Evolutionary conservation across 2,113 vertebrate species (phyloP), one percentile per base, ranked within the genome.

Genomic region (Pithys albifrons): DNA sequence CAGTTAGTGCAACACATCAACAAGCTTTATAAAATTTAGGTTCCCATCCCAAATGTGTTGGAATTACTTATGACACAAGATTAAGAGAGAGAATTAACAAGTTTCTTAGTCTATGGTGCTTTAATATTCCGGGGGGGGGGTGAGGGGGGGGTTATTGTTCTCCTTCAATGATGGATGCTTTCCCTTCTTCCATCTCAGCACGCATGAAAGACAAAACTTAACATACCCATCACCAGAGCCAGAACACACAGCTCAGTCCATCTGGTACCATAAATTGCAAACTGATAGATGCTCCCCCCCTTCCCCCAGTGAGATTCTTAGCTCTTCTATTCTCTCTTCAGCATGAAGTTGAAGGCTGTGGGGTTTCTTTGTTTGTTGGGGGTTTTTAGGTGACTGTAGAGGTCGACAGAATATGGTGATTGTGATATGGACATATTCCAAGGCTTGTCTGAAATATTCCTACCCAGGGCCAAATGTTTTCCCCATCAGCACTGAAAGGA

Each of bases 381-480:
- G 3, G 80, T 69, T 69, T 39, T 61, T 75, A 66, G 22, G 25
- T 70, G 37, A 74, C 58, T 58, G 29, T 33, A 82, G 66, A 89
- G 45, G 85, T 49, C 31, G 27, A 6, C 88, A 82, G 13, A 87
- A 81, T 59, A 87, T 8, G 4, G 70, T 61, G 15, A n/a, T 49
- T 76, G 62, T 41, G 46, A 85, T 82, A 51, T 76, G 77, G 62
- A 76, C 25, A 35, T 35, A 58, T 66, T 93, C 70, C 94, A 95
- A 69, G 35, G 24, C 23, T 78, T 39, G 17, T 88, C 87, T 57
- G 71, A 95, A 96, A 89, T 82, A 83, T 5, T 70, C 77, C 62
- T 76, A 69, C 51, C 17, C 35, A 33, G 33, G 81, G 64, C 71
- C 70, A 93, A 95, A 96, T 64, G 75, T 79, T 93, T 89, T 94